A percentile compares a stretch with the other conserved stretches of the same genome.
Evolutionary conservation across 2,113 vertebrate species (phyloP).

Genomic region (Phasianus colchicus): DNA sequence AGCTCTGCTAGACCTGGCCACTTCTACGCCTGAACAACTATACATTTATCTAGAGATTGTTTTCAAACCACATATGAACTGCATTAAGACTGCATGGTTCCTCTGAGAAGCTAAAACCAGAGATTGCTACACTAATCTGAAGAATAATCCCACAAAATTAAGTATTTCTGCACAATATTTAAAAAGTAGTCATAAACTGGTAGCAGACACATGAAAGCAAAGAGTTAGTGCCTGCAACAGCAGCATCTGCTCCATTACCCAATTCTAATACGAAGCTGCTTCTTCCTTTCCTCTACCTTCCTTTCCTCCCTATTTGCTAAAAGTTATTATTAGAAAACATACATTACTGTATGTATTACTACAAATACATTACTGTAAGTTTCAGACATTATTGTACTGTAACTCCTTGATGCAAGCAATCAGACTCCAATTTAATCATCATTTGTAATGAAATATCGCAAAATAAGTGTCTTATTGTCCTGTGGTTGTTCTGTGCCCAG

Average conservation of each 20-base stretch:
- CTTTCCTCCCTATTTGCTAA: not conserved
- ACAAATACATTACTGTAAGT: not conserved
- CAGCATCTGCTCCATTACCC: not conserved
- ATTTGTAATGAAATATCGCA: not conserved
- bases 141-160: not conserved
- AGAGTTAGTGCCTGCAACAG: not conserved
- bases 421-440: not conserved
- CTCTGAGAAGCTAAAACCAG: not conserved
- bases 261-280: not conserved
- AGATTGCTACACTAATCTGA: not conserved
- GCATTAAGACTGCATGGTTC: not conserved
- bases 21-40: not conserved
- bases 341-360: not conserved
- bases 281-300: not conserved
- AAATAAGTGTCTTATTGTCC: not conserved
- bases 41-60: not conserved
- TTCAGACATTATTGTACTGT: rapidly evolving
- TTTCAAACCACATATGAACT: not conserved
- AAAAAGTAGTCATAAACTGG: not conserved
- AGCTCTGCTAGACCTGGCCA: not conserved
- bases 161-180: not conserved
- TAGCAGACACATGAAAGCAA: not conserved
- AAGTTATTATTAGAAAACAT: not conserved
- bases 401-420: not conserved
- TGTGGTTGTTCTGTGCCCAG: not conserved